A percentile compares a stretch with the other conserved stretches of the same genome.
These are phyloP conservation scores for Salmo trutta DNA, from an alignment of 2,797 vertebrate genomes.

Conservation along the genomic window DNA sequence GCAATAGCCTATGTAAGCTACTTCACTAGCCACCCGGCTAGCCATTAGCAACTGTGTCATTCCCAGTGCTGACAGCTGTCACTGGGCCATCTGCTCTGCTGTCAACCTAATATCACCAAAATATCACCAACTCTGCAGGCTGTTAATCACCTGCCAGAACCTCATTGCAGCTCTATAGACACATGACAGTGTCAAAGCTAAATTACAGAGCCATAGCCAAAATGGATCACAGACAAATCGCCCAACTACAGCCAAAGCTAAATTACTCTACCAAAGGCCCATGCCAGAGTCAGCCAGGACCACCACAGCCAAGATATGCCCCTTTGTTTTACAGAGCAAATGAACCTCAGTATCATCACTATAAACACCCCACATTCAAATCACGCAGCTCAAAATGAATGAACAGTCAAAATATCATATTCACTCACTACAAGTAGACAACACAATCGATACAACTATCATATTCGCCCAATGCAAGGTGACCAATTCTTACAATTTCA, in stretches of 20 bases:
- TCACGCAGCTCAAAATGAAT: too few relatives aligned
- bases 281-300: background rate
- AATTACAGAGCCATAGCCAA: conserved; percentile 13
- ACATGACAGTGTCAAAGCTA: conserved; percentile 13
- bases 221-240: conserved; percentile 3
- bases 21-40: background rate
- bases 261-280: background rate
- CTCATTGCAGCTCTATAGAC: background rate
- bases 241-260: background rate
- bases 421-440: background rate
- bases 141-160: conserved; percentile 52
- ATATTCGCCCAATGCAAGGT: background rate
- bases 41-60: conserved; percentile 27
- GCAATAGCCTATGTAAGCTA: too few relatives aligned
- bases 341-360: too few relatives aligned
- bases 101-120: conserved; percentile 20
- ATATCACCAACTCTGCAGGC: conserved; percentile 48
- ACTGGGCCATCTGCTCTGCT: conserved; percentile 45
- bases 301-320: background rate
- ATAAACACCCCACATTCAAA: too few relatives aligned
- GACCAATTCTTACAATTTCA: background rate
- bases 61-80: conserved; percentile 32
- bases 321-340: background rate
- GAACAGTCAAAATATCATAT: too few relatives aligned
- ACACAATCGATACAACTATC: background rate